phyloP scores from a whole-genome alignment of 2,888 invertebrate genomes.

The Diarsia rubi region DNA sequence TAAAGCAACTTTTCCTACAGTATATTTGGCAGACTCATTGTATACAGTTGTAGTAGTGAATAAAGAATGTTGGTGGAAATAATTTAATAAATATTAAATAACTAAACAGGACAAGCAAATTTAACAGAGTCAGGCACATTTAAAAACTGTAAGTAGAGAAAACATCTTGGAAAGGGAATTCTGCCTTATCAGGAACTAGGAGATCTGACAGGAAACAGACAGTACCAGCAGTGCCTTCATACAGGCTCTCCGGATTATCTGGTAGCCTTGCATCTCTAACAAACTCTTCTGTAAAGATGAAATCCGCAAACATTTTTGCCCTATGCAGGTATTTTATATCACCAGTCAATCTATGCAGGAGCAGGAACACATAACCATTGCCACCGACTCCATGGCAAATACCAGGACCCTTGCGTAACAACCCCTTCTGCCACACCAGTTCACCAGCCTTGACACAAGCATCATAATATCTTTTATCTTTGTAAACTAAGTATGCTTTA shows the following conservation, averaged over 20 bases:
- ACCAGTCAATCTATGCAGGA: constrained; percentile 94
- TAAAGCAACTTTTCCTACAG: not conserved
- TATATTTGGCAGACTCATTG: constrained; percentile 6
- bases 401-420: constrained; percentile 96
- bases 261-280: constrained; percentile 93
- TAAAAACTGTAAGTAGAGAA: constrained; percentile 79
- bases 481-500: constrained; percentile 94
- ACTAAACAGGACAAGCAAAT: constrained; percentile 42
- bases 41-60: constrained; percentile 8
- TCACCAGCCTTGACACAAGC: constrained; percentile 93
- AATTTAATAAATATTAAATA: constrained; percentile 66
- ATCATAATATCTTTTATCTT: constrained; percentile 93
- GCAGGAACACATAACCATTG: constrained; percentile 95
- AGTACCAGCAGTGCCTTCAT: constrained; percentile 96
- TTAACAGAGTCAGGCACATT: constrained; percentile 45
- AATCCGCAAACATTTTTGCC: constrained; percentile 94
- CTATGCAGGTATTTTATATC: constrained; percentile 93
- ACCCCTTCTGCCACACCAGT: constrained; percentile 95
- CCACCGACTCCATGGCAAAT: constrained; percentile 97
- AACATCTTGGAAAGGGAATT: constrained; percentile 96
- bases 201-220: constrained; percentile 96
- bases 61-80: constrained; percentile 22
- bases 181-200: constrained; percentile 93
- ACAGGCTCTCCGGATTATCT: constrained; percentile 95
- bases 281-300: constrained; percentile 93